Evolutionary conservation across 2,113 vertebrate genomes (phyloP).

Genomic region (Noctilio leporinus): DNA sequence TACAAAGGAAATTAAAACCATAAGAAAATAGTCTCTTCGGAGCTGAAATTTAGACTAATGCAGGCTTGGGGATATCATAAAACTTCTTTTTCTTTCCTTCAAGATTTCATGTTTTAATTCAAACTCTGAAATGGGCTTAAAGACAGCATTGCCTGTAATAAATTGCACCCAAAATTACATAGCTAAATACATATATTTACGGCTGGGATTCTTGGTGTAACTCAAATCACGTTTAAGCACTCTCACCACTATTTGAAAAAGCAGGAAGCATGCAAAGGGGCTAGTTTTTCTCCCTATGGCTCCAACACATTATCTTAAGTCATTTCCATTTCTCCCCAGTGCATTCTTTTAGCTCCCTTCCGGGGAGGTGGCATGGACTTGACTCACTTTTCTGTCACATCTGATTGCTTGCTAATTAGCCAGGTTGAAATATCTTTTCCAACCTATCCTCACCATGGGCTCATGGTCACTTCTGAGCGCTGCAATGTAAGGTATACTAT

Average conservation of each 20-base stretch:
- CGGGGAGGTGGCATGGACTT: background rate
- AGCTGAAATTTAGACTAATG: background rate
- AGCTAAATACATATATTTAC: background rate
- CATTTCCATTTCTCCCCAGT: background rate
- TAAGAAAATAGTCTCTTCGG: background rate
- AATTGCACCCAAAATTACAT: background rate
- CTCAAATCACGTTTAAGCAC: background rate
- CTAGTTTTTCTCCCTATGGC: background rate
- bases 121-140: background rate
- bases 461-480: background rate
- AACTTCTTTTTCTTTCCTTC: background rate
- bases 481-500: background rate
- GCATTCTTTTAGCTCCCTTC: background rate
- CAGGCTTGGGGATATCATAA: background rate
- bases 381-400: background rate
- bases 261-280: background rate
- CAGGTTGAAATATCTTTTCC: conserved; percentile 14
- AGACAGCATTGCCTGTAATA: background rate
- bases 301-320: background rate
- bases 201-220: background rate
- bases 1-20: conserved; percentile 8
- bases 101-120: background rate
- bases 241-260: background rate
- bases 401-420: conserved; percentile 37
- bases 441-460: background rate